A percentile compares a stretch with the other conserved stretches of the same genome.
phyloP scores from a whole-genome alignment of 1,140 invertebrate species.

The Scaptomyza pallida region DNA sequence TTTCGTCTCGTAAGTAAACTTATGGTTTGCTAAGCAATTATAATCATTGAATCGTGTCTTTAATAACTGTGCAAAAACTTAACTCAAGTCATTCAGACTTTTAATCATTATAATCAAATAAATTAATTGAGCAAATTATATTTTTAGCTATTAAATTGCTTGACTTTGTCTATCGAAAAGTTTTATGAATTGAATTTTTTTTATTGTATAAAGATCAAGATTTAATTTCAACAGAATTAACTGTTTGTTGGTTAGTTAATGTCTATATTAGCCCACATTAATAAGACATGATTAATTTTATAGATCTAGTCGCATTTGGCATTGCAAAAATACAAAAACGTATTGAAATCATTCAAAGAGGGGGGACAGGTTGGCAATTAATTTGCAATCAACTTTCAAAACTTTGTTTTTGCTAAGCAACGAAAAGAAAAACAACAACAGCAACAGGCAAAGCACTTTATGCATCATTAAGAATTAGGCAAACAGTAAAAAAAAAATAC shows the following conservation, averaged over 20 bases:
- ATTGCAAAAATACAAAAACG: conserved; percentile 10
- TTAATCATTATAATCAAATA: conserved; percentile 3
- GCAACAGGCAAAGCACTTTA: conserved; percentile 63
- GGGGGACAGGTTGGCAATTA: conserved; percentile 59
- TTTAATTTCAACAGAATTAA: not conserved
- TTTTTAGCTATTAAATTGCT: not conserved
- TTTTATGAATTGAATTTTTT: not conserved
- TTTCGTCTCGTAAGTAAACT: not conserved
- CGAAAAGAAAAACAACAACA: conserved; percentile 17
- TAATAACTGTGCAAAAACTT: not conserved
- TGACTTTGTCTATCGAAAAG: not conserved
- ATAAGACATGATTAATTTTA: conserved; percentile 11
- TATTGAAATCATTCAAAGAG: conserved; percentile 21
- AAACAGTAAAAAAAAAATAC: conserved; percentile 54
- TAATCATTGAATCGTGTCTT: conserved; percentile 11
- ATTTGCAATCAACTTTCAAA: conserved; percentile 81
- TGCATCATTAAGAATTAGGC: conserved; percentile 81
- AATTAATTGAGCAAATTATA: not conserved
- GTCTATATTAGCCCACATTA: not conserved
- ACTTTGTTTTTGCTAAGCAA: conserved; percentile 52
- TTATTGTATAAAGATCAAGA: not conserved
- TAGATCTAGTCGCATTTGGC: conserved; percentile 4
- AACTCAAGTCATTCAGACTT: not conserved
- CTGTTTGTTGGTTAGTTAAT: not conserved
- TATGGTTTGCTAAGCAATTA: conserved; percentile 5